Evolutionary conservation across 2,797 vertebrate species (phyloP).

Genomic region (Danionella dracula): DNA sequence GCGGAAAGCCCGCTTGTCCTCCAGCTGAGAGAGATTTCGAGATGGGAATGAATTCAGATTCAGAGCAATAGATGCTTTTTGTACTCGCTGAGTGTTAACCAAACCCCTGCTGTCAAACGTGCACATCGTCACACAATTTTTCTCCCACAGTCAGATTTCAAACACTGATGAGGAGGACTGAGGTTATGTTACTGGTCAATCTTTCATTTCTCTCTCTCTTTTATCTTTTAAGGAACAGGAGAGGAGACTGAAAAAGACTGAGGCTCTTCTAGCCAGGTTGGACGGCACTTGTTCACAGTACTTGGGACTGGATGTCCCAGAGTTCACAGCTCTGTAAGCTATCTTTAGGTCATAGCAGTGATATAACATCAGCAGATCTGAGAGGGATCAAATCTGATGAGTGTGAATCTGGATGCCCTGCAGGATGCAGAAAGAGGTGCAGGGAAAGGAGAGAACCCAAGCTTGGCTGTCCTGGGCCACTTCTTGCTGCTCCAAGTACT

Average conservation of each 20-base stretch:
- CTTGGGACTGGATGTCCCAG: conserved; percentile 52
- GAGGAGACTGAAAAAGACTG: conserved; percentile 40
- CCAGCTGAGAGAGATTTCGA: neutral
- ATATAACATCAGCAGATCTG: too few species aligned
- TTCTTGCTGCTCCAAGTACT: conserved; percentile 61
- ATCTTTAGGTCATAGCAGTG: neutral
- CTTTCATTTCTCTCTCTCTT: neutral
- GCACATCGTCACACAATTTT: neutral
- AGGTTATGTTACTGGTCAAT: conserved; percentile 2
- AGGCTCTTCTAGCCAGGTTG: conserved; percentile 50
- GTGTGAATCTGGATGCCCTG: neutral
- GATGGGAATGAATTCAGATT: conserved; percentile 17
- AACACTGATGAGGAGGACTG: neutral
- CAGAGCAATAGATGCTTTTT: neutral
- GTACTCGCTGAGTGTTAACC: neutral
- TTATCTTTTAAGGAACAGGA: conserved; percentile 48
- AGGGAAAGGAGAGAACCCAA: conserved; percentile 34
- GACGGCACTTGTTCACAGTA: conserved; percentile 62
- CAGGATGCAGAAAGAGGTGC: conserved; percentile 33
- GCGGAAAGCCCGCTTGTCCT: neutral
- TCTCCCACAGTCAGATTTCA: neutral
- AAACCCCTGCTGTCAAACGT: neutral
- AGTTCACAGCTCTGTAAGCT: conserved; percentile 70
- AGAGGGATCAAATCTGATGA: neutral
- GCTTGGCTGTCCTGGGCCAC: conserved; percentile 56